These are phyloP conservation scores for Caenorhabditis macrosperma DNA, from an alignment of 2,888 invertebrate genomes.

Conservation along the genomic window DNA sequence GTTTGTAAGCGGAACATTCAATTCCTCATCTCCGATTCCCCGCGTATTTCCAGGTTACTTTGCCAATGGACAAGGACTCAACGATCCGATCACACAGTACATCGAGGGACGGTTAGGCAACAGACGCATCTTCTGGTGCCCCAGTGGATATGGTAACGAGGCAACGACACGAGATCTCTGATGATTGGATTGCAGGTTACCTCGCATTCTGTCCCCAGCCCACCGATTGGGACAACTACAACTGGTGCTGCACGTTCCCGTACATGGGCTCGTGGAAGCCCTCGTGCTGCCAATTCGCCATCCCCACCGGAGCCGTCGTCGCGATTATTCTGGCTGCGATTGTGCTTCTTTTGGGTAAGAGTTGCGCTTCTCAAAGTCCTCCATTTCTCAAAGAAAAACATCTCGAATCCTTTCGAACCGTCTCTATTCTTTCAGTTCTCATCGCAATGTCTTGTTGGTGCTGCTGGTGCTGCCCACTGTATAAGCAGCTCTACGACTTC, in stretches of 20 bases:
- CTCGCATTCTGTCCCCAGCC: conserved; percentile 80
- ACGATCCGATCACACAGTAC: conserved; percentile 80
- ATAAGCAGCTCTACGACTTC: conserved; percentile 78
- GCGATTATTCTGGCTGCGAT: conserved; percentile 79
- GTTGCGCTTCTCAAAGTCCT: background rate
- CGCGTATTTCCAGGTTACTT: conserved; percentile 65
- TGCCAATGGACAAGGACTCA: conserved; percentile 77
- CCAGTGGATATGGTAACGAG: conserved; percentile 80
- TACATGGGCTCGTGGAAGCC: conserved; percentile 80
- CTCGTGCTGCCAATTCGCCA: conserved; percentile 80
- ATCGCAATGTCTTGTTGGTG: conserved; percentile 80
- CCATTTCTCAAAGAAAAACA: background rate
- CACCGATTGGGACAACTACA: conserved; percentile 80
- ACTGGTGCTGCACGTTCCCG: conserved; percentile 79
- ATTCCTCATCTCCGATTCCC: background rate
- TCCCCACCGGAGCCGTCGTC: conserved; percentile 80
- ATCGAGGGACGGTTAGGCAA: conserved; percentile 80
- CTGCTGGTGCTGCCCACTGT: conserved; percentile 80
- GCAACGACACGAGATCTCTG: no score
- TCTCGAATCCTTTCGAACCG: background rate
- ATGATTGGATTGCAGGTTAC: conserved; percentile 69
- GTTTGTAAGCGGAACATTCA: conserved; percentile 27
- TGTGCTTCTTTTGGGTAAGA: conserved; percentile 74
- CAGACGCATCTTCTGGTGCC: conserved; percentile 80
- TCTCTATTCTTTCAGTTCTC: conserved; percentile 72